A percentile compares a stretch with the other conserved stretches of the same genome.
These are phyloP conservation scores for Enteromius argenteus DNA, from an alignment of 2,797 vertebrate species.

Conservation along the genomic window DNA sequence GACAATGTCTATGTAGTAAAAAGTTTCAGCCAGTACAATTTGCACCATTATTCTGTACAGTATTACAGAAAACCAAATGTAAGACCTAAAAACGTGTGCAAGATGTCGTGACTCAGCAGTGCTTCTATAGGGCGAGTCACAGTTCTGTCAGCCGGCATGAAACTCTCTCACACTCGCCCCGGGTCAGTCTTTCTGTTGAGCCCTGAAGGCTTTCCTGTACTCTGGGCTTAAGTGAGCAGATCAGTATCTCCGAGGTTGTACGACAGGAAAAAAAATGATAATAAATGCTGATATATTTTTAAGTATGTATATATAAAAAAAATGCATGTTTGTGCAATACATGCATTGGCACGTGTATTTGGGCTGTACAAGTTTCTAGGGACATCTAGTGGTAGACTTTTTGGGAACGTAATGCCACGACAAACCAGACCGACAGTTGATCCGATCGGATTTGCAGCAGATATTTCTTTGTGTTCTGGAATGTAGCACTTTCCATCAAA, in stretches of 20 bases:
- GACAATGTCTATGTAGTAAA: too few species aligned
- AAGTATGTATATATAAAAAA: not conserved
- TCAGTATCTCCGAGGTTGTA: not conserved
- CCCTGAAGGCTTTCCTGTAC: not conserved
- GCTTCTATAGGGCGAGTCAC: not conserved
- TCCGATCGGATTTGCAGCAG: not conserved
- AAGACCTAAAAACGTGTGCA: not conserved
- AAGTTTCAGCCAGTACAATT: not conserved
- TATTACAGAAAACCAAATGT: not conserved
- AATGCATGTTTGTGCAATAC: not conserved
- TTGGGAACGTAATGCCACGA: not conserved
- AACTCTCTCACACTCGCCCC: not conserved
- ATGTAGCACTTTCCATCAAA: constrained; percentile 15
- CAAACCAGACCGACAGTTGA: not conserved
- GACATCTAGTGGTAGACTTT: constrained; percentile 61
- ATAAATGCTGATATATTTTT: not conserved
- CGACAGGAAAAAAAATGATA: not conserved
- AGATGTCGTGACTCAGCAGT: not conserved
- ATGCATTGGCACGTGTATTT: not conserved
- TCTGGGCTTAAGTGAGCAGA: not conserved
- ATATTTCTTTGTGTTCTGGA: not conserved
- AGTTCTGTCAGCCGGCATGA: not conserved
- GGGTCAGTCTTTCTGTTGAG: not conserved
- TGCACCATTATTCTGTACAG: not conserved
- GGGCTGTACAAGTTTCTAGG: constrained; percentile 21